Evolutionary conservation across 2,797 vertebrate genomes (phyloP).

Genomic region (Euthynnus affinis): DNA sequence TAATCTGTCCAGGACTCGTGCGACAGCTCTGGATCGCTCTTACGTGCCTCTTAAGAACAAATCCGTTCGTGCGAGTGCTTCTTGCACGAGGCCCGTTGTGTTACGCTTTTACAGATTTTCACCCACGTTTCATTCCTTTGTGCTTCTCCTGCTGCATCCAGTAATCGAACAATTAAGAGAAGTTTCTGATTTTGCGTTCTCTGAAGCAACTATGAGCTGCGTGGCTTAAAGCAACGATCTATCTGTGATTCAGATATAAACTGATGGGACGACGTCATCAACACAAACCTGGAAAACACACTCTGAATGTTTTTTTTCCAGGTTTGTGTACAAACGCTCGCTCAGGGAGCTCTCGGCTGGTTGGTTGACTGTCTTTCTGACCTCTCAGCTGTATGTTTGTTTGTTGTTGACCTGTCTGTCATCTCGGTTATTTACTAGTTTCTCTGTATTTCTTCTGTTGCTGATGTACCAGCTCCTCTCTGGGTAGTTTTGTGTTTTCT

Average conservation of each 20-base stretch:
- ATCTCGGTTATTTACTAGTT: constrained; percentile 2
- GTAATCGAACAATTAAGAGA: background rate
- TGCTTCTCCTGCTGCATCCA: background rate
- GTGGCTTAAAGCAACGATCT: background rate
- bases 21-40: too few relatives aligned
- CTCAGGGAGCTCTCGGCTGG: too few relatives aligned
- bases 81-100: too few relatives aligned
- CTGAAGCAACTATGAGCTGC: background rate
- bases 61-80: too few relatives aligned
- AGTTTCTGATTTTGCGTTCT: background rate
- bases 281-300: background rate
- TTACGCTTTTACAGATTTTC: background rate
- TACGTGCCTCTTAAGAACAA: too few relatives aligned
- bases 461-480: constrained; percentile 15
- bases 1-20: too few relatives aligned
- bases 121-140: too few relatives aligned
- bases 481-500: constrained; percentile 47
- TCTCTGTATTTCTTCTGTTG: constrained; percentile 3
- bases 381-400: constrained; percentile 9
- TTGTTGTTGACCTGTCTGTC: background rate
- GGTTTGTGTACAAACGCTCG: too few relatives aligned
- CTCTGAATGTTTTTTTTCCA: too few relatives aligned
- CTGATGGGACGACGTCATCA: too few relatives aligned
- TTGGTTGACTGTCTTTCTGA: background rate
- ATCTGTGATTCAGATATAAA: background rate